Evolutionary conservation across 2,113 vertebrate species (phyloP).

Genomic region (Caranx melampygus): DNA sequence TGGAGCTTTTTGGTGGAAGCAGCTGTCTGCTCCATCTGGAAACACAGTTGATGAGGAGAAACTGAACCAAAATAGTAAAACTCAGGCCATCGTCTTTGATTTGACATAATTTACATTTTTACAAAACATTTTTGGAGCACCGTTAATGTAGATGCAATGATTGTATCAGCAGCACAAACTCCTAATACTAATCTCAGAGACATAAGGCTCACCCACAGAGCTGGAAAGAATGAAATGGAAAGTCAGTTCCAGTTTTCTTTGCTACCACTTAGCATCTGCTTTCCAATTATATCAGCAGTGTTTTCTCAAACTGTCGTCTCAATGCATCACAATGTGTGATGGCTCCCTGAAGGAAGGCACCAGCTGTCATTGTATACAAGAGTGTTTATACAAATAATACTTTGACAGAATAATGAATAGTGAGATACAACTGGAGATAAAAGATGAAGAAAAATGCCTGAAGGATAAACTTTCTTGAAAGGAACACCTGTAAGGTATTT

Average conservation of each 20-base stretch:
- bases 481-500: constrained; percentile 14
- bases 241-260: constrained; percentile 25
- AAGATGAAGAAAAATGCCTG: constrained; percentile 42
- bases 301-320: constrained; percentile 36
- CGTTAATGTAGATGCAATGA: background rate
- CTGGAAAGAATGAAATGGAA: constrained; percentile 21
- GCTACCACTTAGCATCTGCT: constrained; percentile 33
- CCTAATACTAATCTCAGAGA: constrained; percentile 6
- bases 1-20: background rate
- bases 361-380: constrained; percentile 42
- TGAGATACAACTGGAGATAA: constrained; percentile 40
- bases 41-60: background rate
- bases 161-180: background rate
- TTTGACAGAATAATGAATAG: constrained; percentile 35
- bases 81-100: background rate
- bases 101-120: background rate
- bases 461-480: constrained; percentile 21
- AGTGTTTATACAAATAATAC: constrained; percentile 36
- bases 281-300: constrained; percentile 34
- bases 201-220: constrained; percentile 43
- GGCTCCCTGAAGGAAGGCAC: constrained; percentile 25
- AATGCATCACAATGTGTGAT: constrained; percentile 25
- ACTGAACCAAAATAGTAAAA: background rate
- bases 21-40: background rate
- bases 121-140: background rate